Evolutionary conservation across 1,140 invertebrate species (phyloP), one percentile per base, ranked within the genome.

Genomic region (Ostrea edulis): DNA sequence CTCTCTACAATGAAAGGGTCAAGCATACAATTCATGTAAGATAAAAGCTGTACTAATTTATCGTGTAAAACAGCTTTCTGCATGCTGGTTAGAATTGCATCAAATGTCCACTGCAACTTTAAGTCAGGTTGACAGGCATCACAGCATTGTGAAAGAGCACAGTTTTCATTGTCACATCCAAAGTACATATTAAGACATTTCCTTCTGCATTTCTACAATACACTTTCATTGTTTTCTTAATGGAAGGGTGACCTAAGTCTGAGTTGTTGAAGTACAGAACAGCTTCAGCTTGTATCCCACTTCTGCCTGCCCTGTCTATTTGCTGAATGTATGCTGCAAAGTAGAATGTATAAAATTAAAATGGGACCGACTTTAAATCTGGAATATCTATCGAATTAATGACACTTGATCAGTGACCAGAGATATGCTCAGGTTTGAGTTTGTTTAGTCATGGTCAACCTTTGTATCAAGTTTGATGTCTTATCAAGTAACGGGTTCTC

Each of bases 261-360:
- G 83, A 54, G 20, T 20, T 62, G 29, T 84, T 84, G 20, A 54
- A 84, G 52, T 22, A 84, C 22, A 84, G n/a, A 11, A 54, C 29
- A 11, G 20, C 83, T 20, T 58, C 53, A 58, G 83, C 52, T 29
- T 54, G 20, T 8, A 62, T 17, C 9, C 54, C 83, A 58, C 29
- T 62, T 84, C 83, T 84, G 29, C 54, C n/a, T 22, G 83, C 83
- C 11, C 83, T 84, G n/a, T 54, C 83, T 22, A 84, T 84, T 44
- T 84, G 51, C 53, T 84, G 83, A 25, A 84, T 35, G 20, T 84
- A 84, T 84, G 83, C 53, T 84, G 83, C 25, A 83, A 83, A 44
- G 17, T 11, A 52, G 52, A 83, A 83, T n/a, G n/a, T n/a, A n/a
- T n/a, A n/a, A n/a, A n/a, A n/a, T n/a, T n/a, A n/a, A n/a, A n/a